phyloP scores from a whole-genome alignment of 2,113 vertebrate genomes.

The Taxidea taxus region DNA sequence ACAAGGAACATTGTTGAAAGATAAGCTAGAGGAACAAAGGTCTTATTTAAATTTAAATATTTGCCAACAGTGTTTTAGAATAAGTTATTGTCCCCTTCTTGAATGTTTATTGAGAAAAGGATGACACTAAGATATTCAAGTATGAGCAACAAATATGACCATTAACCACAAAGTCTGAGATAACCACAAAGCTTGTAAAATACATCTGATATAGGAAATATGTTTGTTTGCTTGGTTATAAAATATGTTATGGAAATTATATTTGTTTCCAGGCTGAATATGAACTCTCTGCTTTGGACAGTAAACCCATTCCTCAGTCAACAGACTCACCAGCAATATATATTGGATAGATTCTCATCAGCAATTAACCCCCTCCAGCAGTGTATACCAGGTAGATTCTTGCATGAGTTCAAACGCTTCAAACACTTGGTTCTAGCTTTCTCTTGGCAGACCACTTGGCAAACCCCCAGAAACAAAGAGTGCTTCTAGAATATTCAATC shows the following conservation, averaged over 20 bases:
- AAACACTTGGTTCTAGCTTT: not conserved
- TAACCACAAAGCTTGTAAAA: constrained; percentile 2
- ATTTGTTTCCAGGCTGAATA: not conserved
- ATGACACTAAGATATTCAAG: constrained; percentile 27
- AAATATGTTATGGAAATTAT: not conserved
- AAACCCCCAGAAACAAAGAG: not conserved
- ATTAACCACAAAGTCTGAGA: constrained; percentile 37
- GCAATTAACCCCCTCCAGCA: not conserved
- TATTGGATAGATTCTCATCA: not conserved
- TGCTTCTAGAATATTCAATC: not conserved
- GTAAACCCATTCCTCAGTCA: not conserved
- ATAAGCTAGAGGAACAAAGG: not conserved
- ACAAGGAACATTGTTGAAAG: constrained; percentile 6
- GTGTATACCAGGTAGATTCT: not conserved
- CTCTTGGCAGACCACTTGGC: not conserved
- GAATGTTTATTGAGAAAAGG: constrained; percentile 10
- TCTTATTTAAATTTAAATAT: constrained; percentile 51
- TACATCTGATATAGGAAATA: not conserved
- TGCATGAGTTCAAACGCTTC: not conserved
- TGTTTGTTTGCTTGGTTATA: constrained; percentile 10
- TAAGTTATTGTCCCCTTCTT: constrained; percentile 25
- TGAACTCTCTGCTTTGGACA: not conserved
- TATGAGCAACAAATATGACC: constrained; percentile 29
- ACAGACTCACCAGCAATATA: not conserved
- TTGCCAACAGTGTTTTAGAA: constrained; percentile 43